Base-by-base conservation (phyloP, 2,113 vertebrate genomes). In the Taxidea taxus region DNA sequence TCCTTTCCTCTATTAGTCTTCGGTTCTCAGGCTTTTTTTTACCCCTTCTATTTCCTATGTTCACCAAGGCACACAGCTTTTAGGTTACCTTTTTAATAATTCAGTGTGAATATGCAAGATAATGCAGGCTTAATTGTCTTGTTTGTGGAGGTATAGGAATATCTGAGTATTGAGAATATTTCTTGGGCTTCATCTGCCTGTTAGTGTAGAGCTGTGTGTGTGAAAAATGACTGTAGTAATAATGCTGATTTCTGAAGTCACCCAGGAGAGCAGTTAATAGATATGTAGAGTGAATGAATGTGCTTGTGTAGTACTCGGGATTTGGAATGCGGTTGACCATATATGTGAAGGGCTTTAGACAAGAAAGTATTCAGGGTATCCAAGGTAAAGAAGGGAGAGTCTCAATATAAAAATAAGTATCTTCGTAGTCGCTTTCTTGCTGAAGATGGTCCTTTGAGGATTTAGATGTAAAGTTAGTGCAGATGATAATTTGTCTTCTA, bases 181-280 rank as follows among this genome's bases (percentile, higher is more conserved):
- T 86, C 20, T 85, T 87, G 56, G 49, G 64, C 37, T n/a, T 96
- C 68, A 37, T 74, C 47, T 83, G 37, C 51, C n/a, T 81, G 2
- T 84, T 84, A 60, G 12, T 74, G 11, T 97, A 88, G n/a, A 90
- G 34, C 39, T 83, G 13, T 78, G 14, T 85, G 21, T 95, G 34
- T 84, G 58, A 88, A 70, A 78, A 91, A 64, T 95, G 42, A 92
- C n/a, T 96, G 58, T 51, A 70, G 3, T 95, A 49, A 58, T 92
- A 95, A 74, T 90, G 54, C 29, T 80, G 34, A 92, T 96, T 97
- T 94, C 25, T 87, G 81, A 94, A 94, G 51, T 37, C 75, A 83
- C 18, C 9, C 34, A 80, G 54, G 77, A 62, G 74, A 94, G 84
- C 66, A 77, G 62, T 88, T 83, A 94, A 23, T 60, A 85, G 54